A percentile compares a stretch with the other conserved stretches of the same genome.
Evolutionary conservation across 2,797 vertebrate species (phyloP).

Genomic region (Etheostoma perlongum): DNA sequence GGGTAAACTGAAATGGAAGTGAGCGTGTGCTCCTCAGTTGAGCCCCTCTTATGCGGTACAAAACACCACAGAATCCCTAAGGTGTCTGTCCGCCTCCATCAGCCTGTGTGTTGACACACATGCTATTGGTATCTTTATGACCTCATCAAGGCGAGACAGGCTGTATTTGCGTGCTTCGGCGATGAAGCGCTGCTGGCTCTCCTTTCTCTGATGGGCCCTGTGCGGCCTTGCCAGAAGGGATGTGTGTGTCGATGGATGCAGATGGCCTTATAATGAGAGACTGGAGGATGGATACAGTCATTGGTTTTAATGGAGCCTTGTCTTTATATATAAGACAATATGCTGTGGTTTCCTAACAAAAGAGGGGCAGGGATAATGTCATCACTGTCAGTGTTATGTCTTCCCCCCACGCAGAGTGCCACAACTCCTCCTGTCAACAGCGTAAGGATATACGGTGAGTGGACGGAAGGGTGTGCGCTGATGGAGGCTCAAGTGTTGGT

Average conservation of each 20-base stretch:
- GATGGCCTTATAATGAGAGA: conserved; percentile 78
- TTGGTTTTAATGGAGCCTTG: conserved; percentile 67
- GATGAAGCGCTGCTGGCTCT: conserved; percentile 50
- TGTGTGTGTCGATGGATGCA: conserved; percentile 71
- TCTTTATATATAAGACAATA: conserved; percentile 80
- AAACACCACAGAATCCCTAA: conserved; percentile 39
- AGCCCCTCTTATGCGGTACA: conserved; percentile 14
- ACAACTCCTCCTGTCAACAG: conserved; percentile 62
- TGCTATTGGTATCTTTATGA: conserved; percentile 63
- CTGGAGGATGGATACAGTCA: conserved; percentile 71
- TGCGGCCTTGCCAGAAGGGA: conserved; percentile 68
- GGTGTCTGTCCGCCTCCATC: conserved; percentile 41
- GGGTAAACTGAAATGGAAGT: conserved; percentile 50
- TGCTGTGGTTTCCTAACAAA: conserved; percentile 74
- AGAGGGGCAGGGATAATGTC: conserved; percentile 73
- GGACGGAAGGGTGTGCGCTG: conserved; percentile 8
- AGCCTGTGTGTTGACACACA: conserved; percentile 30
- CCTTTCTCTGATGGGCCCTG: conserved; percentile 43
- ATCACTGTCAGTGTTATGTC: conserved; percentile 73
- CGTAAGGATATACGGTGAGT: conserved; percentile 10
- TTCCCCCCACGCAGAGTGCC: conserved; percentile 34
- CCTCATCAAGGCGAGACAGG: conserved; percentile 65
- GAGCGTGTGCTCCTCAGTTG: conserved; percentile 10
- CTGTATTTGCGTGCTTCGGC: conserved; percentile 42
- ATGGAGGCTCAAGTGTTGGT: conserved; percentile 18